phyloP scores from a whole-genome alignment of 92 coral and sea anemone species.

The Porites divaricata region DNA sequence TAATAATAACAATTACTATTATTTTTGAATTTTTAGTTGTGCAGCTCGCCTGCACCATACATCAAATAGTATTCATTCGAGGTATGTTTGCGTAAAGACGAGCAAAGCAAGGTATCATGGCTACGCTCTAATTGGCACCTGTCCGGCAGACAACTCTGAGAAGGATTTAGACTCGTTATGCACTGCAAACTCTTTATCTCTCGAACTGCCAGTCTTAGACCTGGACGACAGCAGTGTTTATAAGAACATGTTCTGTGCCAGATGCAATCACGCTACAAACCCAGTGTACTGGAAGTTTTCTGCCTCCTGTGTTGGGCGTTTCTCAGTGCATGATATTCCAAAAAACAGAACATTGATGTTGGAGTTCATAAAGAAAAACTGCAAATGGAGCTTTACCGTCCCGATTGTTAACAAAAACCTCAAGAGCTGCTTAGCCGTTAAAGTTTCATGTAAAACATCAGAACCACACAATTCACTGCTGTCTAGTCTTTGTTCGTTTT shows the following conservation, averaged over 20 bases:
- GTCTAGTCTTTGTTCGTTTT: slow-evolving; percentile 22
- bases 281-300: slow-evolving; percentile 15
- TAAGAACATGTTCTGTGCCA: slow-evolving; percentile 35
- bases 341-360: slow-evolving; percentile 15
- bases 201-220: slow-evolving; percentile 31
- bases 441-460: not conserved
- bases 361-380: not conserved
- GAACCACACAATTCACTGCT: slow-evolving; percentile 1
- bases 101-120: slow-evolving; percentile 1
- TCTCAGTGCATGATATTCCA: not conserved
- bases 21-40: not conserved
- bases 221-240: not conserved
- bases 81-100: not conserved
- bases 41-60: not conserved
- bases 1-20: too few relatives aligned
- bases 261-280: slow-evolving; percentile 1
- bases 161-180: slow-evolving; percentile 5
- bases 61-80: too few relatives aligned
- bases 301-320: not conserved
- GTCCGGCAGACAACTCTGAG: slow-evolving; percentile 7
- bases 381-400: not conserved
- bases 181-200: not conserved
- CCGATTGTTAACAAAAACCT: not conserved
- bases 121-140: slow-evolving; percentile 8
- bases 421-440: slow-evolving; percentile 6